Evolutionary conservation across 2,113 vertebrate genomes (phyloP).

Genomic region (Festucalex cinctus): DNA sequence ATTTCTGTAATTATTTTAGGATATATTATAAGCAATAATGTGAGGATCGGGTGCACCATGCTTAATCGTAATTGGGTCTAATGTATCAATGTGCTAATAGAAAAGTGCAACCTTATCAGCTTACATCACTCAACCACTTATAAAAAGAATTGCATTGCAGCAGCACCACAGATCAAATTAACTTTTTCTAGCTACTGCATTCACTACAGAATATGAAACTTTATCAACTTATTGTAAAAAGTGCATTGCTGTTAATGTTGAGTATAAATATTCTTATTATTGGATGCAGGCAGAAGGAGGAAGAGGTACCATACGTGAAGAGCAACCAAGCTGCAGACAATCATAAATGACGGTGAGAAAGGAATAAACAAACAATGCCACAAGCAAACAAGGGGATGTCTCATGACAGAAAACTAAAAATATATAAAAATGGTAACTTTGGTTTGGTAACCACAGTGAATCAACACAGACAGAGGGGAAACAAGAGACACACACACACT

Average conservation of each 20-base stretch:
- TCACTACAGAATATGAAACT: background rate
- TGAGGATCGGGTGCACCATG: slow-evolving; percentile 41
- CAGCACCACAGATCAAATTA: no score
- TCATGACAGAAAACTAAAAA: no score
- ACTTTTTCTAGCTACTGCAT: background rate
- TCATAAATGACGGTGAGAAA: slow-evolving; percentile 29
- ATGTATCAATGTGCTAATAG: slow-evolving; percentile 47
- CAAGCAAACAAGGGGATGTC: no score
- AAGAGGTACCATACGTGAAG: slow-evolving; percentile 48
- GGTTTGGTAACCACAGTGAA: no score
- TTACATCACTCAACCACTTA: slow-evolving; percentile 25
- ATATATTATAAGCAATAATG: slow-evolving; percentile 32
- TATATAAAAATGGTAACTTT: no score
- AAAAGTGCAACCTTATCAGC: slow-evolving; percentile 47
- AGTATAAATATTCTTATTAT: background rate
- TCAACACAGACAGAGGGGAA: no score
- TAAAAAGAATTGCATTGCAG: background rate
- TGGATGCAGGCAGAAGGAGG: slow-evolving; percentile 48
- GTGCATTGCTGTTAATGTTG: background rate
- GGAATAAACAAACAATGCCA: slow-evolving; percentile 2
- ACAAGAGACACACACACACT: no score
- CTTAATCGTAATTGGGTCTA: slow-evolving; percentile 27
- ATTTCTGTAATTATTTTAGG: slow-evolving; percentile 40
- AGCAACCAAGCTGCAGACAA: slow-evolving; percentile 31
- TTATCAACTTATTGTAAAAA: background rate